Evolutionary conservation across 2,888 invertebrate genomes (phyloP).

Genomic region (Andrena trimmerana): DNA sequence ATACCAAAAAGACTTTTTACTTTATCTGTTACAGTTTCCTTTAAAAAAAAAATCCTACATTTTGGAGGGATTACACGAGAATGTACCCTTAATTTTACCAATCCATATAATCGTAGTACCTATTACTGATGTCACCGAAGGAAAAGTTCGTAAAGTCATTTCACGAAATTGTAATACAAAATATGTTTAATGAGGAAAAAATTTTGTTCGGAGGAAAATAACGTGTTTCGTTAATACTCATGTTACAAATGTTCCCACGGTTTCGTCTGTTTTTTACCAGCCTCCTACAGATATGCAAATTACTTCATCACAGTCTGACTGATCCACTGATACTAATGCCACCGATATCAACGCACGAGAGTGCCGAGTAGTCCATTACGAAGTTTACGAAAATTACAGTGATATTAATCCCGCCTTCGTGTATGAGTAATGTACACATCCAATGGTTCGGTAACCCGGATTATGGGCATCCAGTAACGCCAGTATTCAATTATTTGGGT

Average conservation of each 20-base stretch:
- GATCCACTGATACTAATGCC: constrained; percentile 14
- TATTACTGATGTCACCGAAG: too few species aligned
- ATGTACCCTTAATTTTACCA: not conserved
- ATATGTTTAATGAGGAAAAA: not conserved
- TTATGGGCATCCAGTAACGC: constrained; percentile 56
- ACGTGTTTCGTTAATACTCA: not conserved
- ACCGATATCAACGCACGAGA: constrained; percentile 16
- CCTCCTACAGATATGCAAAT: constrained; percentile 12
- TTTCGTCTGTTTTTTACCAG: constrained; percentile 10
- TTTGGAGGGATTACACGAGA: too few species aligned
- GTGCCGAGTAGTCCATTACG: constrained; percentile 30
- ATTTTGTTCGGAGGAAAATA: not conserved
- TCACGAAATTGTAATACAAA: not conserved
- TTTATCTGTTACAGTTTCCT: too few species aligned
- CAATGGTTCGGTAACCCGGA: constrained; percentile 57
- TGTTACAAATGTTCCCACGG: not conserved
- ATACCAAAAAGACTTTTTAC: too few species aligned
- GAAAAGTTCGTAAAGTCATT: not conserved
- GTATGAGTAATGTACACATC: constrained; percentile 54
- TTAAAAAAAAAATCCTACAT: too few species aligned
- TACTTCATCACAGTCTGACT: not conserved
- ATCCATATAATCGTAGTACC: not conserved
- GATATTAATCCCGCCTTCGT: constrained; percentile 22
- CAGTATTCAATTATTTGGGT: constrained; percentile 60
- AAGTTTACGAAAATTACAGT: constrained; percentile 58